phyloP scores from a whole-genome alignment of 1,140 invertebrate genomes.

The Trachymyrmex septentrionalis region DNA sequence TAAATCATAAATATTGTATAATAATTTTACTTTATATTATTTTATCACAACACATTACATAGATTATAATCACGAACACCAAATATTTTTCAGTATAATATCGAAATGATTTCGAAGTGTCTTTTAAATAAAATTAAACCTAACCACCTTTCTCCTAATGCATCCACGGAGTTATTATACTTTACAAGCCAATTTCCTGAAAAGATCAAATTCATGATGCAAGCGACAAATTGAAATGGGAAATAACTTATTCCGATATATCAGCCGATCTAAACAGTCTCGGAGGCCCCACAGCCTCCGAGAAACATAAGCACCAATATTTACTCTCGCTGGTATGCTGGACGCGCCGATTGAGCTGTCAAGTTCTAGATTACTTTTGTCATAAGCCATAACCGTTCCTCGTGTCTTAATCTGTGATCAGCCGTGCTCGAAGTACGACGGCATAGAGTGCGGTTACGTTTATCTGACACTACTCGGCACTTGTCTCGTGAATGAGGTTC shows the following conservation, averaged over 20 bases:
- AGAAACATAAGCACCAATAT: constrained; percentile 60
- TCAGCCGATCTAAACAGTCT: constrained; percentile 64
- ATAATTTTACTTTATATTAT: too few species aligned
- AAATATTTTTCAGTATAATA: background rate
- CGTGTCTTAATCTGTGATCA: constrained; percentile 72
- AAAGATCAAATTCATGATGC: constrained; percentile 3
- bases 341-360: constrained; percentile 76
- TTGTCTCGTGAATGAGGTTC: constrained; percentile 42
- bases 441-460: background rate
- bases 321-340: constrained; percentile 53
- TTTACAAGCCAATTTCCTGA: constrained; percentile 14
- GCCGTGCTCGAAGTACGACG: constrained; percentile 34
- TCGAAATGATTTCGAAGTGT: background rate
- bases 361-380: constrained; percentile 78
- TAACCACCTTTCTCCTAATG: background rate
- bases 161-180: background rate
- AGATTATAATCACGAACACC: background rate
- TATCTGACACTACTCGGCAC: constrained; percentile 57
- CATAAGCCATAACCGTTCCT: constrained; percentile 75
- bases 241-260: constrained; percentile 67
- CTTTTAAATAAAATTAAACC: background rate
- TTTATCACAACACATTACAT: too few species aligned
- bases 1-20: too few species aligned
- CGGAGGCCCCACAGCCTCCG: constrained; percentile 13
- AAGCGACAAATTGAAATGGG: constrained; percentile 54